A percentile compares a stretch with the other conserved stretches of the same genome.
Conservation (phyloP, 2,888 invertebrate species). For the Cylindroiulus punctatus region DNA sequence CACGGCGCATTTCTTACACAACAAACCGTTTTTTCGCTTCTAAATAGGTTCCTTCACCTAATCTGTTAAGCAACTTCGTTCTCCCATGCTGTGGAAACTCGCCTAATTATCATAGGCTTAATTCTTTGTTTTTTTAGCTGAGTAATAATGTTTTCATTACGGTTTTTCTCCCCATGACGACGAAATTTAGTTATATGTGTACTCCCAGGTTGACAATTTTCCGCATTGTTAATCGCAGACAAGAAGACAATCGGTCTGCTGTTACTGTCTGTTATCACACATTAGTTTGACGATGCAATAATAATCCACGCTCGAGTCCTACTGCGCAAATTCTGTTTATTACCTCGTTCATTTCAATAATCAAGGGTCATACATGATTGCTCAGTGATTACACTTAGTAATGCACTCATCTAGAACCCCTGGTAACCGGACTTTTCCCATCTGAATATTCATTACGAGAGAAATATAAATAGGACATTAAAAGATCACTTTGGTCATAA, state of each 20-base stretch:
- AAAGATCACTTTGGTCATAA: no score
- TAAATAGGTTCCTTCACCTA: background rate
- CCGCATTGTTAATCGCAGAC: background rate
- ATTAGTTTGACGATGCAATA: background rate
- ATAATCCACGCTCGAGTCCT: background rate
- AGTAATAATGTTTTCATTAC: background rate
- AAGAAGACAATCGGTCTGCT: background rate
- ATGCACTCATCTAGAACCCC: no score
- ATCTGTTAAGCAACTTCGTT: background rate
- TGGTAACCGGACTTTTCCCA: no score
- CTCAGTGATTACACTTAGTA: background rate
- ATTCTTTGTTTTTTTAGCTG: background rate
- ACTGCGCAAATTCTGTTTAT: background rate
- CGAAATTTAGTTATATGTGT: background rate
- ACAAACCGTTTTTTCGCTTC: background rate
- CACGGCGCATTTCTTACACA: background rate
- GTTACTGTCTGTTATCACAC: background rate
- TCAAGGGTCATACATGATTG: background rate
- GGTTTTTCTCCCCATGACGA: background rate
- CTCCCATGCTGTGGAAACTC: background rate
- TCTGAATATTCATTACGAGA: no score
- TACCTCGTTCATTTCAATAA: background rate
- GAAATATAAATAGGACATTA: no score
- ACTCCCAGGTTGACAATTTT: background rate
- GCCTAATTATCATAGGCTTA: background rate